Evolutionary conservation across 2,888 invertebrate species (phyloP).

Genomic region (Pristionchus arcanus): DNA sequence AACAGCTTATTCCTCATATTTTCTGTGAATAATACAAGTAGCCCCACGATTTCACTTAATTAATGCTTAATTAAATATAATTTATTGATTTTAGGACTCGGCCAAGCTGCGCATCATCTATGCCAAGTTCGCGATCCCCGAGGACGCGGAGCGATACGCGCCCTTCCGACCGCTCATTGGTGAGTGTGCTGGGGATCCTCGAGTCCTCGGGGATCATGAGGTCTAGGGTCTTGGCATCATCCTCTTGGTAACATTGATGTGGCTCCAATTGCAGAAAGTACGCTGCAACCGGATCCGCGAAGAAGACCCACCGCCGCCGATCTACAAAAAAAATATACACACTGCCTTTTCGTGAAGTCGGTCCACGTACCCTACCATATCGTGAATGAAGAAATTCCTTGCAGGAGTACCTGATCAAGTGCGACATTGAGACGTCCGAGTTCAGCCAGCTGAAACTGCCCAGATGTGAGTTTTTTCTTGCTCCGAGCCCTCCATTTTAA

Average conservation of each 20-base stretch:
- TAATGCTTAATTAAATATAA: too few species aligned
- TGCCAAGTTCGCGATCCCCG: conserved; percentile 91
- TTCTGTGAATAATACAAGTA: too few species aligned
- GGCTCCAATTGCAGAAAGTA: conserved; percentile 79
- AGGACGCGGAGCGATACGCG: conserved; percentile 88
- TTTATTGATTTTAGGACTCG: conserved; percentile 83
- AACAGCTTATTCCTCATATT: too few species aligned
- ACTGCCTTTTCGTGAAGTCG: too few species aligned
- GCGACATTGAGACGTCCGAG: conserved; percentile 50
- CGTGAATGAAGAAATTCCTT: background rate
- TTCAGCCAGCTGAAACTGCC: conserved; percentile 52
- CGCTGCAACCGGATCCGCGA: conserved; percentile 86
- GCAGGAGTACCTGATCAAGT: conserved; percentile 51
- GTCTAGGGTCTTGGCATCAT: too few species aligned
- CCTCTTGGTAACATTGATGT: too few species aligned
- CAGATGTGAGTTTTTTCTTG: conserved; percentile 1
- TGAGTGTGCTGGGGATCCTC: conserved; percentile 80
- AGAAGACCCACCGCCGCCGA: conserved; percentile 88
- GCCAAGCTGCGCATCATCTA: conserved; percentile 96
- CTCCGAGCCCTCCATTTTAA: too few species aligned
- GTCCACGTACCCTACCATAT: background rate
- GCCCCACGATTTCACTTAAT: too few species aligned
- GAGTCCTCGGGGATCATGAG: too few species aligned
- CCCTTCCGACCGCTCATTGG: conserved; percentile 93
- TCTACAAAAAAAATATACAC: too few species aligned